These are phyloP conservation scores for Lynx canadensis DNA, from an alignment of 2,113 vertebrate species.

Conservation along the genomic window DNA sequence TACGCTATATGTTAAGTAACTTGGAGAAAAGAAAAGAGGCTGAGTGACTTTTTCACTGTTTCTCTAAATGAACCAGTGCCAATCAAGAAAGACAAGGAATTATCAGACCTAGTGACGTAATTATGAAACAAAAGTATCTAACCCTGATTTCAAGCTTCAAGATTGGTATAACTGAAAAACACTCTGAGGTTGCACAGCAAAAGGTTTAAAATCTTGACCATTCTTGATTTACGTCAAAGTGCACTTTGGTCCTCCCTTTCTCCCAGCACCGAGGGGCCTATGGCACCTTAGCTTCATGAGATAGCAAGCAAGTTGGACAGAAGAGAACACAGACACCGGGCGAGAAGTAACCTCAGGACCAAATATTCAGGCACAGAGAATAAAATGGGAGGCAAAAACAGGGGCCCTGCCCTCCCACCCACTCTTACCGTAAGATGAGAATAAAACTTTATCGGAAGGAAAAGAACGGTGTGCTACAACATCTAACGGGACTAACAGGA, in stretches of 20 bases:
- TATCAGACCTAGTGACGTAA: neutral
- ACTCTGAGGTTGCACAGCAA: neutral
- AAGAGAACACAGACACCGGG: neutral
- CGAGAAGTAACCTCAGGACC: neutral
- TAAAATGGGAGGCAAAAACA: neutral
- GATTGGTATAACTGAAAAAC: neutral
- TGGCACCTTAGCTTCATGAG: neutral
- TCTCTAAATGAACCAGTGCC: neutral
- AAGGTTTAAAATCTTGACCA: neutral
- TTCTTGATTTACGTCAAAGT: neutral
- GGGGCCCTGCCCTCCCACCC: neutral
- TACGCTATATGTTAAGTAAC: too few species aligned
- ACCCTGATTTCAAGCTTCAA: neutral
- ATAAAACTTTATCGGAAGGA: neutral
- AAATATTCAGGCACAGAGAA: neutral
- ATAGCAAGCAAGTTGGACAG: neutral
- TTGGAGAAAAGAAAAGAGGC: too few species aligned
- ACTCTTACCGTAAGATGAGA: neutral
- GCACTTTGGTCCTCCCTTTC: neutral
- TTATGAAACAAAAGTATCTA: neutral
- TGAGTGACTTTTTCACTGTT: neutral
- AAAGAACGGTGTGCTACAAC: neutral
- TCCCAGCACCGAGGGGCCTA: neutral
- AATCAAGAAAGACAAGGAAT: neutral
- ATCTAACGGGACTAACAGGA: too few species aligned